phyloP scores from a whole-genome alignment of 1,140 invertebrate species.

The Sycophaga agraensis region DNA sequence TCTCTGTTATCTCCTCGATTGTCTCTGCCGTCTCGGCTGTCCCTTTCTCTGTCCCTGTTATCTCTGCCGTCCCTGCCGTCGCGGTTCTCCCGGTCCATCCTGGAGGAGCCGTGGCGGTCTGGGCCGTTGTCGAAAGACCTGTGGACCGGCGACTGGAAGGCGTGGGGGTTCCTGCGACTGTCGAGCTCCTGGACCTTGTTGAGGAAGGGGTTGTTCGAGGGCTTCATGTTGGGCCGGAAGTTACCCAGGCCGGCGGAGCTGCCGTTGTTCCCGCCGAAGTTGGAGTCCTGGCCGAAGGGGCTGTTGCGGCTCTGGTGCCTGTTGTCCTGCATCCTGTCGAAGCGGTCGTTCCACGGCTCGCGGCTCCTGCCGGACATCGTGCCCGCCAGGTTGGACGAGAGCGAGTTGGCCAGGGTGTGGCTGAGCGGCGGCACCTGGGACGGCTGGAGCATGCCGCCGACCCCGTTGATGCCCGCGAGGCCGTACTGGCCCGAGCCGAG shows the following conservation, averaged over 20 bases:
- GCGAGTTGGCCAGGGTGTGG: slow-evolving; percentile 30
- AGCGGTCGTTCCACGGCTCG: slow-evolving; percentile 42
- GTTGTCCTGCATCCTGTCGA: slow-evolving; percentile 33
- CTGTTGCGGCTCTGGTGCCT: slow-evolving; percentile 40
- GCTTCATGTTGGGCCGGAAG: slow-evolving; percentile 33
- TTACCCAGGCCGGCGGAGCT: slow-evolving; percentile 29
- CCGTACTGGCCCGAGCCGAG: slow-evolving; percentile 42
- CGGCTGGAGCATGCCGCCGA: slow-evolving; percentile 40
- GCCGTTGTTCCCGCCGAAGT: slow-evolving; percentile 26
- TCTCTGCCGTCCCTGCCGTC: slow-evolving; percentile 3
- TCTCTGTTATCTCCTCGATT: slow-evolving; percentile 5
- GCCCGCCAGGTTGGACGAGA: slow-evolving; percentile 16
- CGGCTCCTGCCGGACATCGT: slow-evolving; percentile 27
- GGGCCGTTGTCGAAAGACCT: slow-evolving; percentile 30
- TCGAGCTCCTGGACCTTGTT: slow-evolving; percentile 59
- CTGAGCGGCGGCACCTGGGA: slow-evolving; percentile 34
- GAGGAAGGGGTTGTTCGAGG: slow-evolving; percentile 23
- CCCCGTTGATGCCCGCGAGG: slow-evolving; percentile 48
- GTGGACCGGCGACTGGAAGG: slow-evolving; percentile 55
- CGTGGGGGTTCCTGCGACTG: slow-evolving; percentile 63
- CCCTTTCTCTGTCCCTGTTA: slow-evolving; percentile 29
- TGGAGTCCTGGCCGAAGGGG: slow-evolving; percentile 38
- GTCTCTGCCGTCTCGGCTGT: slow-evolving; percentile 8
- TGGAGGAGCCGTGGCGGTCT: slow-evolving; percentile 31
- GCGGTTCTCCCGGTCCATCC: slow-evolving; percentile 26